Evolutionary conservation across 2,888 invertebrate species (phyloP), one percentile per base, ranked within the genome.

Genomic region (Eupithecia tripunctaria): DNA sequence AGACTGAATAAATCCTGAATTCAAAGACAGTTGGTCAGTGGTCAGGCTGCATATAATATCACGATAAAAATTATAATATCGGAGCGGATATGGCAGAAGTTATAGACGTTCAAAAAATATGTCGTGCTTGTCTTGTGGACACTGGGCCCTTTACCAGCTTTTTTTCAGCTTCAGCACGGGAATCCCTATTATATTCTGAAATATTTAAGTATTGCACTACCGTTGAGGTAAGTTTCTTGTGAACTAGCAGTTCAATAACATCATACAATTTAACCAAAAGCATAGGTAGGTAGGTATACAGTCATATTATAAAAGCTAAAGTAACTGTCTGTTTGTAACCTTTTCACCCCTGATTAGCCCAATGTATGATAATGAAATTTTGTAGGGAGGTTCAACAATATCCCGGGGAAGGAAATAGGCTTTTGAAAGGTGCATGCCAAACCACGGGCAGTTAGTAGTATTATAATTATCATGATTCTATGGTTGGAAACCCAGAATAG

Each of bases 151-250:
- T 94, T 80, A 92, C 89, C 76, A 89, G 92, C 74, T 85, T 95
- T 76, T 92, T 93, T 85, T 82, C 86, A 70, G 88, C 89, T 71
- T 92, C 92, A 78, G 87, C 91, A 14, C 83, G 91, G 43, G 80
- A 78, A 72, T 62, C 76, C 1, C 67, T 78, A 56, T 10, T 74
- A 15, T 78, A 64, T 59, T 72, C 78, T 29, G 92, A 93, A 78
- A 86, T 94, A 74, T 95, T 90, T 77, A 88, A 91, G 78, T 94
- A 90, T 82, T 94, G 94, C 75, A 95, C 95, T 63, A 92, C 94
- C 71, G 88, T 95, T 29, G 91, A 93, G 87, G 95, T 94, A 83
- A 86, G 76, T 64, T 38, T 15, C 12, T 56, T 5, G 12, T 1
- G 12, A 25, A 56, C 4, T 25, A 25, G 56, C 25, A 2, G 56